These are phyloP conservation scores for Ladona fulva DNA, from an alignment of 1,140 invertebrate species.

Conservation along the genomic window DNA sequence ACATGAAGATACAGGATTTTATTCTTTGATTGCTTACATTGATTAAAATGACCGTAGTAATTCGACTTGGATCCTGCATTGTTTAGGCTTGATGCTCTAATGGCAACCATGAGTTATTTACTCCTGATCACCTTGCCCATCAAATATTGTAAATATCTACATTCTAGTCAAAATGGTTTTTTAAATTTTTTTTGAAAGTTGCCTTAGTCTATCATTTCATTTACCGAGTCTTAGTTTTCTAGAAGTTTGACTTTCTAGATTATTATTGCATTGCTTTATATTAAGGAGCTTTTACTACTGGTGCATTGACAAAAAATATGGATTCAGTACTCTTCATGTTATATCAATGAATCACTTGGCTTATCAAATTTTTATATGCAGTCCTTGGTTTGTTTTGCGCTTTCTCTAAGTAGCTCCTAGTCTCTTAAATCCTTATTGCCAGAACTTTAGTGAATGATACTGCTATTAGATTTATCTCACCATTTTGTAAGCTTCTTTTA, in stretches of 20 bases:
- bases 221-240: background rate
- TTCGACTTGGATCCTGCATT: background rate
- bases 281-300: background rate
- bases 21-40: no score
- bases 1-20: no score
- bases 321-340: no score
- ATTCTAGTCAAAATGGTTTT: no score
- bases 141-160: no score
- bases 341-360: background rate
- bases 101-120: background rate
- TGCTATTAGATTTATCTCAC: background rate
- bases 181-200: no score
- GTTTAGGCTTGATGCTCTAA: background rate
- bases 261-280: background rate
- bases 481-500: background rate
- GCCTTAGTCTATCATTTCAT: background rate
- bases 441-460: background rate
- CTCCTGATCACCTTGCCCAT: no score
- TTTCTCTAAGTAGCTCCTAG: background rate
- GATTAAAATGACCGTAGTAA: no score
- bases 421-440: background rate
- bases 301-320: background rate
- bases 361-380: background rate
- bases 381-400: background rate
- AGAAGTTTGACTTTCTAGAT: background rate